phyloP scores from a whole-genome alignment of 2,888 invertebrate genomes.

The Eueremaeus valkanovi region DNA sequence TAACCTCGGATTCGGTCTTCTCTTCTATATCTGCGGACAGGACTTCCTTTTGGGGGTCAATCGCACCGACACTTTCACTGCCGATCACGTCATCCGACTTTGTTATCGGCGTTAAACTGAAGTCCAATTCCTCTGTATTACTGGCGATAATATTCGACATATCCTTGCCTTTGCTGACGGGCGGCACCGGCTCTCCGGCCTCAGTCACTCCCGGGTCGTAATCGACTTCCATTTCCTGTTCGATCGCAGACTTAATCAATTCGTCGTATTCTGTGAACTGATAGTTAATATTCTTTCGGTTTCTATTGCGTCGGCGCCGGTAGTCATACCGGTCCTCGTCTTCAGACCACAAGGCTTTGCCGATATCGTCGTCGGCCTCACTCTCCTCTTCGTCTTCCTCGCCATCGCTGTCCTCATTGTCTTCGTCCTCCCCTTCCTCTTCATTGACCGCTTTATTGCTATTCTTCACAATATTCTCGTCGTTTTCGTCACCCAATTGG shows the following conservation, averaged over 20 bases:
- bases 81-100: slow-evolving; percentile 7
- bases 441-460: neutral
- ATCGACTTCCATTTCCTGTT: slow-evolving; percentile 50
- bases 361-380: slow-evolving; percentile 39
- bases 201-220: neutral
- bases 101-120: slow-evolving; percentile 32
- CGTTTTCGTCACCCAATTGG: neutral
- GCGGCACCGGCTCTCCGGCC: neutral
- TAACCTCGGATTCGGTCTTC: neutral
- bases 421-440: slow-evolving; percentile 25
- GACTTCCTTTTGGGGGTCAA: neutral
- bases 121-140: slow-evolving; percentile 37
- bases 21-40: neutral
- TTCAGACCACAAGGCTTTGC: slow-evolving; percentile 53
- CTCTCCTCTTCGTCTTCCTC: slow-evolving; percentile 35
- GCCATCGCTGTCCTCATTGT: slow-evolving; percentile 38
- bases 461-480: slow-evolving; percentile 4
- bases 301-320: slow-evolving; percentile 43
- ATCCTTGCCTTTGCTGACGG: slow-evolving; percentile 72
- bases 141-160: slow-evolving; percentile 80
- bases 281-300: slow-evolving; percentile 60
- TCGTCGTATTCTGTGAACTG: slow-evolving; percentile 88
- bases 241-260: slow-evolving; percentile 79
- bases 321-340: slow-evolving; percentile 52
- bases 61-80: neutral